Evolutionary conservation across 2,797 vertebrate species (phyloP).

Genomic region (Girardinus metallicus): DNA sequence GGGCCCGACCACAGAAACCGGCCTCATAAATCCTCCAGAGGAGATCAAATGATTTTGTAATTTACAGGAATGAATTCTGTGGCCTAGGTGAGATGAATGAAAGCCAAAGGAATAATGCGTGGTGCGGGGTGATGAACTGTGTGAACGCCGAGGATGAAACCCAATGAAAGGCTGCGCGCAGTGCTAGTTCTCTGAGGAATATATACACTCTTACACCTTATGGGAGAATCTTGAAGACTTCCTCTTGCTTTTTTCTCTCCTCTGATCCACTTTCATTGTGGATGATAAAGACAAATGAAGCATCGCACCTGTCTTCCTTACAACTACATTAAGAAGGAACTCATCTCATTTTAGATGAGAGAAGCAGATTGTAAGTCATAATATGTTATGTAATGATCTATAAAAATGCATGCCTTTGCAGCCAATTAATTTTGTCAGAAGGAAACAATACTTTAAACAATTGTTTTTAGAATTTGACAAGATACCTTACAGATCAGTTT

Average conservation of each 20-base stretch:
- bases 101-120: constrained; percentile 39
- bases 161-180: constrained; percentile 7
- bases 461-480: background rate
- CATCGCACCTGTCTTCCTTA: background rate
- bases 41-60: constrained; percentile 49
- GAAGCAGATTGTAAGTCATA: background rate
- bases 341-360: background rate
- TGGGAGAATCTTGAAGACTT: background rate
- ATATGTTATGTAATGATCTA: background rate
- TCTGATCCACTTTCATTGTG: background rate
- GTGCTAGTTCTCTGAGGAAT: background rate
- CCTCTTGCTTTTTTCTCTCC: background rate
- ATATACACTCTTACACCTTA: background rate
- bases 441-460: background rate
- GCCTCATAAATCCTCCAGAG: constrained; percentile 52
- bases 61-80: constrained; percentile 30
- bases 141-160: constrained; percentile 28
- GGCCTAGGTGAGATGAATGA: constrained; percentile 32
- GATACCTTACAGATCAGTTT: background rate
- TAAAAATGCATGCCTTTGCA: background rate
- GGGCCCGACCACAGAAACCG: constrained; percentile 44
- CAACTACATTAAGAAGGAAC: background rate
- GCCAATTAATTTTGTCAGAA: background rate
- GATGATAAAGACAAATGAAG: background rate
- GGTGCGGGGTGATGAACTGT: constrained; percentile 34